Evolutionary conservation across 2,113 vertebrate species (phyloP).

Genomic region (Micromys minutus): DNA sequence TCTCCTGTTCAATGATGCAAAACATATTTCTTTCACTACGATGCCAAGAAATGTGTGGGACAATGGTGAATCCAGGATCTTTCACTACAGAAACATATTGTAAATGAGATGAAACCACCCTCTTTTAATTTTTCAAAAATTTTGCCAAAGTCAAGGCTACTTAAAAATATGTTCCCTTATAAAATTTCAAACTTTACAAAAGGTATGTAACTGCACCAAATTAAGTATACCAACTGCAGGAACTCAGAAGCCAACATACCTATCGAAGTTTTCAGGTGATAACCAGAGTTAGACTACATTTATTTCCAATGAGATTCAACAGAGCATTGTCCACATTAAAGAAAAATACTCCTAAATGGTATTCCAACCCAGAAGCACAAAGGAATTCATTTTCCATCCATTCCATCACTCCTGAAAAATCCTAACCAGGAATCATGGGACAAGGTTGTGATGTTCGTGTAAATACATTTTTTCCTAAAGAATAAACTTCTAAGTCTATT

Average conservation of each 20-base stretch:
- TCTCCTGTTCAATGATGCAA: background rate
- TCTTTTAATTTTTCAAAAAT: background rate
- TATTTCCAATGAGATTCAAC: constrained; percentile 21
- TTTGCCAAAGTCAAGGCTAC: background rate
- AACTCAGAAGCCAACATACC: background rate
- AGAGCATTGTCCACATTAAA: background rate
- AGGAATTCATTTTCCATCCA: constrained; percentile 32
- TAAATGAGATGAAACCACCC: background rate
- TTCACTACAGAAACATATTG: background rate
- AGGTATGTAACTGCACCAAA: background rate
- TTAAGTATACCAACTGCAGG: constrained; percentile 20
- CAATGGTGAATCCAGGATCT: background rate
- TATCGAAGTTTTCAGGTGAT: constrained; percentile 55
- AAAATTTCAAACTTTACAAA: constrained; percentile 13
- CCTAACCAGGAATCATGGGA: background rate
- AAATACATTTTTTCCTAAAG: background rate
- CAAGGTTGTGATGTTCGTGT: background rate
- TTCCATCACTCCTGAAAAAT: background rate
- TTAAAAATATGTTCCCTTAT: constrained; percentile 6
- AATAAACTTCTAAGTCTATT: background rate
- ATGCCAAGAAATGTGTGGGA: background rate
- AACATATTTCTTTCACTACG: background rate
- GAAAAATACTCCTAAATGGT: constrained; percentile 3
- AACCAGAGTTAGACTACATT: background rate
- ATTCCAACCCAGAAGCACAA: constrained; percentile 1